Evolutionary conservation across 1,140 invertebrate species (phyloP).

Genomic region (Sarcophaga peregrina): DNA sequence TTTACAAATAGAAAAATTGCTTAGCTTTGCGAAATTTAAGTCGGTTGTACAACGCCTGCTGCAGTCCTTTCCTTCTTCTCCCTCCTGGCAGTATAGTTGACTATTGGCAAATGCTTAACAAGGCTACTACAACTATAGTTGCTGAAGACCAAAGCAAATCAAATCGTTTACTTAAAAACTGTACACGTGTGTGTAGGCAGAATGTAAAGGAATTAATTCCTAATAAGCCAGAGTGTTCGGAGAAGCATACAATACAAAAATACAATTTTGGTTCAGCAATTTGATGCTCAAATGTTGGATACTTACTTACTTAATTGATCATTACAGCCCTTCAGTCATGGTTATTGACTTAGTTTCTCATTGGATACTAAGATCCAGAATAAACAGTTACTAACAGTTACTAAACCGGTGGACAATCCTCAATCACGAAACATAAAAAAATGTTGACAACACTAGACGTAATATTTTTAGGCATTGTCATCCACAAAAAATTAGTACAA

Average conservation of each 20-base stretch:
- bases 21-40: constrained; percentile 30
- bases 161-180: background rate
- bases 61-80: no score
- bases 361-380: no score
- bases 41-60: background rate
- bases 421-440: no score
- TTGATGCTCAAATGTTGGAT: no score
- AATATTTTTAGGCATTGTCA: no score
- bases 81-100: background rate
- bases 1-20: constrained; percentile 40
- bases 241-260: background rate
- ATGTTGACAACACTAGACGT: no score
- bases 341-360: no score
- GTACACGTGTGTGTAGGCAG: background rate
- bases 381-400: no score
- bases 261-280: background rate
- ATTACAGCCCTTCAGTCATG: no score
- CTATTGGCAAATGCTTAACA: constrained; percentile 12
- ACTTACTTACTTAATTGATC: no score
- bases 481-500: no score
- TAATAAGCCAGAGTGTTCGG: background rate
- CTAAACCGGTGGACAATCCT: no score
- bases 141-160: background rate
- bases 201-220: background rate
- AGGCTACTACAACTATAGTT: background rate